Conservation (phyloP, 2,113 vertebrate species). For the Chloroceryle aenea region DNA sequence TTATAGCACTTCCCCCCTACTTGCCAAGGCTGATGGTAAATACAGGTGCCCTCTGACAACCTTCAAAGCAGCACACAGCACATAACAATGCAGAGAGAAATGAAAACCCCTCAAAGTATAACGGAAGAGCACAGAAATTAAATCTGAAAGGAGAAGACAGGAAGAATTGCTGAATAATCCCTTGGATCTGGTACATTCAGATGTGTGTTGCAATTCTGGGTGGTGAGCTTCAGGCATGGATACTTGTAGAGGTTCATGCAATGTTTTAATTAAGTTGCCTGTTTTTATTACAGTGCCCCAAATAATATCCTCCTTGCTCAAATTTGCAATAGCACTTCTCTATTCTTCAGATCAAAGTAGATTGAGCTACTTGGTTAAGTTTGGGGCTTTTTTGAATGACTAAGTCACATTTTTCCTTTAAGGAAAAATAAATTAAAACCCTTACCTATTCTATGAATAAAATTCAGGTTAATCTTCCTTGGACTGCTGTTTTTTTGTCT, state of each 20-base stretch:
- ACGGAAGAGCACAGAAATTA: background rate
- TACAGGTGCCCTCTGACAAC: background rate
- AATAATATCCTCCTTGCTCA: background rate
- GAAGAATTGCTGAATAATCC: background rate
- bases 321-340: background rate
- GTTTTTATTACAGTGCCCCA: background rate
- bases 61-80: background rate
- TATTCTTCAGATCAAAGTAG: background rate
- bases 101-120: background rate
- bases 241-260: background rate
- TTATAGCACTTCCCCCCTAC: rapidly evolving
- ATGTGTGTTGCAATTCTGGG: background rate
- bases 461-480: background rate
- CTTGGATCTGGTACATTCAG: background rate
- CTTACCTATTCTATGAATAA: background rate
- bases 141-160: background rate
- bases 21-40: background rate
- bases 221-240: background rate
- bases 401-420: background rate
- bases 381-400: background rate
- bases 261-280: background rate
- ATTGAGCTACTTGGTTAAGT: background rate
- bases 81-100: background rate
- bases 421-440: background rate
- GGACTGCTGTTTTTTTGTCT: background rate